Conservation (phyloP, 2,797 vertebrate genomes). For the Scyliorhinus canicula region DNA sequence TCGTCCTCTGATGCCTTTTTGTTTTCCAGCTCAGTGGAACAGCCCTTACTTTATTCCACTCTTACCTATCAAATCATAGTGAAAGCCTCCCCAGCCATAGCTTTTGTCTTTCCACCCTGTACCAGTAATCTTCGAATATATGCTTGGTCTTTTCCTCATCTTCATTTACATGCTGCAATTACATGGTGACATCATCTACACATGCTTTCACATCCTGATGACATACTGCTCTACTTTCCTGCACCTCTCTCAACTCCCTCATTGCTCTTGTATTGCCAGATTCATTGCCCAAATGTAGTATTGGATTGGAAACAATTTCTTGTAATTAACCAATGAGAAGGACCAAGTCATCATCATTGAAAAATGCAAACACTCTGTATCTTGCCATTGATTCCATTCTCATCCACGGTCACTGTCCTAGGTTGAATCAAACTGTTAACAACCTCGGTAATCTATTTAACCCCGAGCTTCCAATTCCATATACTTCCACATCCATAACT, state of each 20-base stretch:
- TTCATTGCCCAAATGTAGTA: not conserved
- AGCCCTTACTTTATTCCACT: not conserved
- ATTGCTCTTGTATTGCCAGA: not conserved
- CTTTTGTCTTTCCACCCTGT: not conserved
- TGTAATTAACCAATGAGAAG: not conserved
- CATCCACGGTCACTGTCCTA: not conserved
- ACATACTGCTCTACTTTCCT: no score
- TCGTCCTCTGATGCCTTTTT: not conserved
- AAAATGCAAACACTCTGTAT: not conserved
- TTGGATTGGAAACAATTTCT: not conserved
- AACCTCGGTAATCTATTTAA: not conserved
- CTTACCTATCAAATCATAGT: not conserved
- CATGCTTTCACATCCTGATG: not conserved
- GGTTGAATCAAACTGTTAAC: not conserved
- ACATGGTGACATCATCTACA: not conserved
- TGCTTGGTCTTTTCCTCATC: not conserved
- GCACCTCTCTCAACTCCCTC: not conserved
- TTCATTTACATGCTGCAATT: not conserved
- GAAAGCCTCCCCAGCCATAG: not conserved
- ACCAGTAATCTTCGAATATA: not conserved
- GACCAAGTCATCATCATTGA: not conserved
- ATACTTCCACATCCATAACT: not conserved
- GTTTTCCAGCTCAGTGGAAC: not conserved
- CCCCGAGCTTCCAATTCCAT: not conserved
- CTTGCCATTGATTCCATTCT: not conserved